Conservation (phyloP, 1,140 invertebrate genomes). For the Mercenaria mercenaria region DNA sequence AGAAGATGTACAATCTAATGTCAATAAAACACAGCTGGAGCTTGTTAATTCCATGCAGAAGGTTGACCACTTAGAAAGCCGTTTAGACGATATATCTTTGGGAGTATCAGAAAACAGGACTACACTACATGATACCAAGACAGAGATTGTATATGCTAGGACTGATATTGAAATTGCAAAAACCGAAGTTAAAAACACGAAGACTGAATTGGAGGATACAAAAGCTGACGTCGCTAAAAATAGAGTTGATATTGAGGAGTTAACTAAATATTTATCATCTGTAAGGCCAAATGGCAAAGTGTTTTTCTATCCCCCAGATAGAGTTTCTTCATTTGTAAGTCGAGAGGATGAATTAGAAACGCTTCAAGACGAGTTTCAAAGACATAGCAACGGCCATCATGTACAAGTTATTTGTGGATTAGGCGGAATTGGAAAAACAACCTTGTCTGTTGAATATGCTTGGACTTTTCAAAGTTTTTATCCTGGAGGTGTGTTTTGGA, state of each 20-base stretch:
- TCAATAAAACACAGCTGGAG: neutral
- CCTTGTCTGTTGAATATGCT: slow-evolving; percentile 54
- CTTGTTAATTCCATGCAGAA: neutral
- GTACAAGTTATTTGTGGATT: slow-evolving; percentile 29
- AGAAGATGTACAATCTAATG: neutral
- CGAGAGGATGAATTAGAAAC: slow-evolving; percentile 2
- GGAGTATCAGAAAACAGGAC: neutral
- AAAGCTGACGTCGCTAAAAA: neutral
- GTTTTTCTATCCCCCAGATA: slow-evolving; percentile 55
- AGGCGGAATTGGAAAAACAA: slow-evolving; percentile 52
- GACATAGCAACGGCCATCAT: neutral
- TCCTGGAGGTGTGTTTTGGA: slow-evolving; percentile 46
- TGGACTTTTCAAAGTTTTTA: slow-evolving; percentile 42
- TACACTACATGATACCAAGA: neutral
- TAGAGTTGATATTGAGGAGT: neutral
- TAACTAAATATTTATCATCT: neutral
- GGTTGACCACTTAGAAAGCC: neutral
- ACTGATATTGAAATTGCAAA: neutral
- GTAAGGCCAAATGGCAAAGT: neutral
- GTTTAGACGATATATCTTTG: neutral
- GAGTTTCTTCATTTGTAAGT: slow-evolving; percentile 29
- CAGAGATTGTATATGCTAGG: neutral
- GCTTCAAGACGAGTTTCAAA: neutral
- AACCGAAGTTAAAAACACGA: neutral
- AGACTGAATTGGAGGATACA: neutral